Base-by-base conservation (phyloP, 2,888 invertebrate genomes). In the Carpatolechia fugitivella region DNA sequence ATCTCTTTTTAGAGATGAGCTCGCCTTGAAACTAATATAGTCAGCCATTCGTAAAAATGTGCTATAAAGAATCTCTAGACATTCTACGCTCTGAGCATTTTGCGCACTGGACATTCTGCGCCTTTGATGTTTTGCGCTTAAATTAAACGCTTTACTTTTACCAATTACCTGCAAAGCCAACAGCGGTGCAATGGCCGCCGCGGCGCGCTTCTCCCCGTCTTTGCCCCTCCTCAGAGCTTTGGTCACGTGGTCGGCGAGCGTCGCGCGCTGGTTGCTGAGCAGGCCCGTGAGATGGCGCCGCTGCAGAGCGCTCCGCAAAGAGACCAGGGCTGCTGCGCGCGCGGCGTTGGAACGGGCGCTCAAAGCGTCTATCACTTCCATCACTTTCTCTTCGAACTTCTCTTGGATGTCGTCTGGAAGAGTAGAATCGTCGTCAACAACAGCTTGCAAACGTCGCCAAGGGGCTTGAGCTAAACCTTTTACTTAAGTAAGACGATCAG, bases 321-420 rank as follows among this genome's bases (percentile, higher is more conserved):
- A 87, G 64, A 94, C 93, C 55, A 97, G 91, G 46, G 95, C 94
- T 11, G 91, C 85, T 0, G 93, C 93, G 52, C 98, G 93, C 8
- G 95, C 95, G 64, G 96, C 96, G 8, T 95, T 94, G 60, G 97
- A 96, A 70, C 98, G 97, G 64, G 98, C 96, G n/a, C 94, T 93
- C 38, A 97, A 91, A 20, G 95, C 95, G 74, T 99, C 99, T 52
- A 99, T 93, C 1, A 95, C 93, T 74, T 97, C 97, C 30, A 93
- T 91, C 29, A 99, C 91, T 78, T 97, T 97, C 68, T 98, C 97
- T 82, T 98, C 98, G 63, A 96, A 94, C 60, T 92, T 92, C 67
- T 93, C 93, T 61, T 90, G 91, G 38, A 77, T 71, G 49, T 91
- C 91, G 55, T 95, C 95, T 79, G 74, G n/a, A 40, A 40, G 16